phyloP scores from a whole-genome alignment of 2,113 vertebrate genomes.

The Cyanistes caeruleus region DNA sequence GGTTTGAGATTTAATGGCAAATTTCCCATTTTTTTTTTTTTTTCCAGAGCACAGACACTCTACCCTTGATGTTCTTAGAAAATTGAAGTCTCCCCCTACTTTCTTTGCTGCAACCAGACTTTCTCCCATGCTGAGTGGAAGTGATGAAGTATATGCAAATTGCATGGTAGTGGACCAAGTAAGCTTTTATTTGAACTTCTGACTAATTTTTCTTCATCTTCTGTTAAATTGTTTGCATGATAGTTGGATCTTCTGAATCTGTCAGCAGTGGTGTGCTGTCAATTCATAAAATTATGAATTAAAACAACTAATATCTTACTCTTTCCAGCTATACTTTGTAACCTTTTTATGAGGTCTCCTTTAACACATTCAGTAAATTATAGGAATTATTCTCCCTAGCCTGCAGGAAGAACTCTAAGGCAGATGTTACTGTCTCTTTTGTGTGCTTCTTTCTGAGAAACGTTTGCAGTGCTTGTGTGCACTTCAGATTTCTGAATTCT shows the following conservation, averaged over 20 bases:
- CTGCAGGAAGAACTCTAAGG: not conserved
- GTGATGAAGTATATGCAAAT: constrained; percentile 82
- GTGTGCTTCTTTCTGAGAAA: not conserved
- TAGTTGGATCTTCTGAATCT: not conserved
- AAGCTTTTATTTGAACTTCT: not conserved
- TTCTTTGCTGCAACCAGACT: constrained; percentile 66
- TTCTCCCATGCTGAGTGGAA: constrained; percentile 74
- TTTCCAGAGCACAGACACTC: constrained; percentile 74
- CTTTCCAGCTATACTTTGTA: not conserved
- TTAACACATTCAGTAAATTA: not conserved
- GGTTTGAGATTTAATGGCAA: not conserved
- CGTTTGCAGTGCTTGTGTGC: fast-evolving
- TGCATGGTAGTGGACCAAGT: constrained; percentile 88
- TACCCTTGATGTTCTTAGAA: constrained; percentile 69
- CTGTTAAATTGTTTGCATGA: not conserved
- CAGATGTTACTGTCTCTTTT: not conserved
- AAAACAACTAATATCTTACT: not conserved
- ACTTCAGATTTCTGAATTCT: not conserved
- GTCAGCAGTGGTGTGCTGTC: not conserved
- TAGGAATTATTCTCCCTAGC: not conserved
- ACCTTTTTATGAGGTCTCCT: not conserved
- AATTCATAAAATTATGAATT: not conserved
- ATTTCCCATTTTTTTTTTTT: constrained; percentile 15
- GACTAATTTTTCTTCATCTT: not conserved
- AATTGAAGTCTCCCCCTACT: constrained; percentile 59